Base-by-base conservation (phyloP, 1,140 invertebrate species). In the Dinothrombium tinctorium region DNA sequence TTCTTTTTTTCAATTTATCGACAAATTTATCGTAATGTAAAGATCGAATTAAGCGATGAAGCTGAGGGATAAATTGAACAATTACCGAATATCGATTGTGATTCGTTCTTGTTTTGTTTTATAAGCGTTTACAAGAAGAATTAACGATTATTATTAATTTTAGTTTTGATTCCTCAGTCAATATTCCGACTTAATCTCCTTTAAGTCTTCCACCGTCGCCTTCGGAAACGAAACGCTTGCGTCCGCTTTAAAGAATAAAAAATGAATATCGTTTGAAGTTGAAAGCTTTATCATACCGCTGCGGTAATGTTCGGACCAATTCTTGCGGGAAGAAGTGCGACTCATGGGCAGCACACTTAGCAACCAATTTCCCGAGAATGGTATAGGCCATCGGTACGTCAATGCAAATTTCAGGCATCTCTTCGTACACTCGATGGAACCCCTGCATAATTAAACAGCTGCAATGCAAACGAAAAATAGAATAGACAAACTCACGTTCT, bases 171-270 rank as follows among this genome's bases (percentile, higher is more conserved):
- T n/a, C n/a, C n/a, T n/a, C n/a, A n/a, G n/a, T n/a, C n/a, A n/a
- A n/a, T n/a, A n/a, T n/a, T n/a, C n/a, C n/a, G n/a, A n/a, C n/a
- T n/a, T n/a, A n/a, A n/a, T n/a, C n/a, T n/a, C n/a, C 73, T 59
- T 83, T 83, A 47, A 83, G 65, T 45, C 65, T 66, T 25, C 79
- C 79, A 40, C 78, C 78, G 61, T 90, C 83, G 40, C 83, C 82
- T 60, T 90, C 83, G 2, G 82, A 87, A 4, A 89, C 82, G 56
- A 83, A 90, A 47, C 83, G 73, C 57, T 90, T 90, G 50, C 83
- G 76, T 15, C 80, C 78, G 51, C 79, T 80, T 65, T 8, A 21
- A 63, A 64, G 37, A 49, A 50, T 25, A 33, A 15, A 21, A 24
- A 43, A 41, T 41, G 5, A 33, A 31, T 12, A 21, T 31, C 19